Evolutionary conservation across 2,888 invertebrate genomes (phyloP), one percentile per base, ranked within the genome.

Genomic region (Lasioglossum vierecki): DNA sequence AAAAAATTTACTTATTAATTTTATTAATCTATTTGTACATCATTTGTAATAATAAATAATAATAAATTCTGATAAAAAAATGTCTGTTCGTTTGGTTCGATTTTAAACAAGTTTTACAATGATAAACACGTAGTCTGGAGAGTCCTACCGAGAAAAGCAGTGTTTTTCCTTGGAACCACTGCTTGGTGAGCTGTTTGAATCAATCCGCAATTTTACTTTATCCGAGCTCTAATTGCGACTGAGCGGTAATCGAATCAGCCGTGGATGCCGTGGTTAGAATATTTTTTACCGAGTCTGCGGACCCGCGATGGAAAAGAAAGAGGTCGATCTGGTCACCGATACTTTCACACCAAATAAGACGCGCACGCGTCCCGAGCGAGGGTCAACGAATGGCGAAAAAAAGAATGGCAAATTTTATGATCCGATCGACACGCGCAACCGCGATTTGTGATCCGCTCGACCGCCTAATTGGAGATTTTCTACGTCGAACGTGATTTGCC

Each of bases 331-430:
- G 63, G 81, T 88, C 73, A 46, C 30, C 63, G 22, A 41, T 68
- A 84, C 90, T 89, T 90, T 89, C 90, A 86, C 86, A 18, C 86
- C 85, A 82, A 88, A 89, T 84, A 90, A 60, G 83, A 46, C 26
- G 46, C 44, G 11, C 49, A 2, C 22, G 15, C 35, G 22, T 18
- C 22, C 9, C 39, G 44, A 26, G 26, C 44, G 18, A 35, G 72
- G 22, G 30, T 75, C 68, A 44, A 49, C 22, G 22, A 2, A 4
- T 22, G 18, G 73, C 66, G 57, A n/a, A 57, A 30, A 6, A 30
- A 63, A 79, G 82, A 86, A 85, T 81, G 85, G 77, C 39, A 83
- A 79, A 82, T 84, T 88, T 85, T 88, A 85, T 87, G 68, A 66
- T 11, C 41, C 46, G 41, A 13, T 26, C 41, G 30, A 66, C 53